These are phyloP conservation scores for Prorops nasuta DNA, from an alignment of 1,140 invertebrate genomes.

Conservation along the genomic window DNA sequence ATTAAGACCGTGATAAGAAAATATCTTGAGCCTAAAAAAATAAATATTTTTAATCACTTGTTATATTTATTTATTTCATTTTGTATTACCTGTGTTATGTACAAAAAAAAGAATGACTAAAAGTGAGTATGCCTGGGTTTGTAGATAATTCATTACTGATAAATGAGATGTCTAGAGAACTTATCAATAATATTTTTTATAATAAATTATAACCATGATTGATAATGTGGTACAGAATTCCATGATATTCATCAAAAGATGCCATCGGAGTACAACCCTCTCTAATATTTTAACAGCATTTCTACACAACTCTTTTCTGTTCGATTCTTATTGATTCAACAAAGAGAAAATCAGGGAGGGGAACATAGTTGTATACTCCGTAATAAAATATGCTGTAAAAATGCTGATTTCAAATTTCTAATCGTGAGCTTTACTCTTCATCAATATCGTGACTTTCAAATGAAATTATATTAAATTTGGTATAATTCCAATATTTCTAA, in stretches of 20 bases:
- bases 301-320: not conserved
- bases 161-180: conserved; percentile 5
- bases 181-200: conserved; percentile 6
- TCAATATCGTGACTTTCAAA: not conserved
- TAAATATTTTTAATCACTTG: not conserved
- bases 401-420: not conserved
- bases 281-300: no score
- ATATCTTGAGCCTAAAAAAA: no score
- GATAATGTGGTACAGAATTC: not conserved
- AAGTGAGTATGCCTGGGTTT: conserved; percentile 5
- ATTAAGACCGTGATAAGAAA: no score
- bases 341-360: not conserved
- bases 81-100: conserved; percentile 11
- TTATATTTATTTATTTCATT: conserved; percentile 11
- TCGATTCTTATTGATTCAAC: not conserved
- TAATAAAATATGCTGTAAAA: conserved; percentile 5
- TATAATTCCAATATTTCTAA: conserved; percentile 7
- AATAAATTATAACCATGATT: conserved; percentile 8
- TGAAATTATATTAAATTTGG: not conserved
- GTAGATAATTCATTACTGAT: not conserved
- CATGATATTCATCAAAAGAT: not conserved
- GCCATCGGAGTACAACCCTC: not conserved
- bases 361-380: not conserved
- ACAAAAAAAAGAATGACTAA: conserved; percentile 13
- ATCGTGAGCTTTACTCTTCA: not conserved